phyloP scores from a whole-genome alignment of 1,140 invertebrate species.

The Cepaea nemoralis region DNA sequence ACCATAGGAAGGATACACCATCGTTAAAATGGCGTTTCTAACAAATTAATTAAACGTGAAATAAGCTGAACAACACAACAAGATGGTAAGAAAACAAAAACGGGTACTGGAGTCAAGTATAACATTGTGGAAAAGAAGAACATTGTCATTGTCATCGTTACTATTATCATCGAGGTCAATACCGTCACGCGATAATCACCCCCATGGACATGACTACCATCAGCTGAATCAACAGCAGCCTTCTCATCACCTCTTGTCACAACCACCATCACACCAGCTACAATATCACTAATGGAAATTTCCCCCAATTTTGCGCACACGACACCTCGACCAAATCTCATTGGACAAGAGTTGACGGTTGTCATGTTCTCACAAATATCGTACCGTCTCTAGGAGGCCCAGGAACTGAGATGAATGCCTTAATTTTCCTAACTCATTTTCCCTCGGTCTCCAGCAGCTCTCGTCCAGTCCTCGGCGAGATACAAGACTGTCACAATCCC shows the following conservation, averaged over 20 bases:
- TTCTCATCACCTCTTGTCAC: background rate
- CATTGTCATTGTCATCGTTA: too few relatives aligned
- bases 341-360: constrained; percentile 23
- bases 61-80: too few relatives aligned
- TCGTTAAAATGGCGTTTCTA: too few relatives aligned
- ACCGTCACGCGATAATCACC: background rate
- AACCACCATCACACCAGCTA: constrained; percentile 25
- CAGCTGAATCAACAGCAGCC: background rate
- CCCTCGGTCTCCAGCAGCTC: constrained; percentile 19
- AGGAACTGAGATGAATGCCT: constrained; percentile 35
- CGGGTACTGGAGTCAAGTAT: too few relatives aligned
- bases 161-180: background rate
- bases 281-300: constrained; percentile 34
- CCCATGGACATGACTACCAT: background rate
- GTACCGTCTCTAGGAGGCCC: background rate
- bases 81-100: too few relatives aligned
- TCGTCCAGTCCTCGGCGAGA: constrained; percentile 28
- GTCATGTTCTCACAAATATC: constrained; percentile 19
- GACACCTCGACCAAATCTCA: constrained; percentile 27
- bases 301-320: constrained; percentile 27
- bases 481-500: constrained; percentile 40
- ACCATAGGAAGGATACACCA: too few relatives aligned
- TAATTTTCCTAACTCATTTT: constrained; percentile 46
- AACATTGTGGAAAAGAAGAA: too few relatives aligned
- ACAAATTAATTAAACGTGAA: too few relatives aligned